Evolutionary conservation across 2,888 invertebrate genomes (phyloP).

Genomic region (Metellina segmentata): DNA sequence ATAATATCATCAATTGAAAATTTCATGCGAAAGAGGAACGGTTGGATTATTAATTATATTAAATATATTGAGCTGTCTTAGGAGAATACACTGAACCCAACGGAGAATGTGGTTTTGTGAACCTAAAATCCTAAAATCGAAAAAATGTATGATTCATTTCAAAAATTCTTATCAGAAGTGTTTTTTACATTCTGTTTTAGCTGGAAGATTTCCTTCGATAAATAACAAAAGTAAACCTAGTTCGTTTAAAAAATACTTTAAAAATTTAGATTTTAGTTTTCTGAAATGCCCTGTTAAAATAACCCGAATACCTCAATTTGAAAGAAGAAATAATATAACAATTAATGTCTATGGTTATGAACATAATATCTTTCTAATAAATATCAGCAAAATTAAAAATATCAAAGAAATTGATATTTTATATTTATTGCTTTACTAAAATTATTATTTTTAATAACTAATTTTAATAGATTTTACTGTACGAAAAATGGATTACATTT

Average conservation of each 20-base stretch:
- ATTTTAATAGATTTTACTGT: neutral
- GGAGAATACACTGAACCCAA: neutral
- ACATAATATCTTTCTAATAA: constrained; percentile 13
- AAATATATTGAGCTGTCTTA: neutral
- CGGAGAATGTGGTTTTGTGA: neutral
- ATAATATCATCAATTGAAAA: neutral
- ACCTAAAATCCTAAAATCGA: neutral
- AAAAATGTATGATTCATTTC: neutral
- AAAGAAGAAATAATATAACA: constrained; percentile 6
- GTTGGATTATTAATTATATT: neutral
- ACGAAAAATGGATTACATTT: neutral
- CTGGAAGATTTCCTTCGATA: neutral
- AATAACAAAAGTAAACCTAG: neutral
- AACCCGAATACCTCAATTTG: constrained; percentile 8
- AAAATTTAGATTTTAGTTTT: constrained; percentile 13
- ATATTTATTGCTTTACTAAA: constrained; percentile 12
- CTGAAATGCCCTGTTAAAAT: constrained; percentile 11
- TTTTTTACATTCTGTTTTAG: neutral
- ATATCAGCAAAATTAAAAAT: constrained; percentile 12
- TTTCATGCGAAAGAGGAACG: neutral
- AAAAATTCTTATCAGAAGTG: neutral
- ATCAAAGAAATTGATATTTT: constrained; percentile 4
- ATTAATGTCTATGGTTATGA: constrained; percentile 14
- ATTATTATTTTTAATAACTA: neutral
- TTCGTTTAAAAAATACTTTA: neutral